These are phyloP conservation scores for Lutraria rhynchaena DNA, from an alignment of 1,140 invertebrate genomes.

Conservation along the genomic window DNA sequence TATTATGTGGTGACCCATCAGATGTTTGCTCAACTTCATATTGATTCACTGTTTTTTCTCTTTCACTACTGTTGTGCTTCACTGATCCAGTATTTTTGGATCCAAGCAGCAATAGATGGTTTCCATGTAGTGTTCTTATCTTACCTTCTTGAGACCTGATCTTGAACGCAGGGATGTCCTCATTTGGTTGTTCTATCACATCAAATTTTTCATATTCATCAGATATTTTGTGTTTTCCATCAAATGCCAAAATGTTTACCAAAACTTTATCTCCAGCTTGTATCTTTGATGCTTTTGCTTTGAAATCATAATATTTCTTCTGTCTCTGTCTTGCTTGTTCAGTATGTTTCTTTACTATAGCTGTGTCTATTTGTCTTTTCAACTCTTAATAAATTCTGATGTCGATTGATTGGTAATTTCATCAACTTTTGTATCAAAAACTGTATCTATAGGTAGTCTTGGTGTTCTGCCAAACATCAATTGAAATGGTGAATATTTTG, in stretches of 20 bases:
- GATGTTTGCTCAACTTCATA: not conserved
- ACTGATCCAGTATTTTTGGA: not conserved
- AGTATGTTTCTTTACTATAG: not conserved
- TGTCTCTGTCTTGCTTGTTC: not conserved
- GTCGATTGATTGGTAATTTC: conserved; percentile 3
- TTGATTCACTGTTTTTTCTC: not conserved
- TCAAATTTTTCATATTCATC: not conserved
- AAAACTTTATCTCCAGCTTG: not conserved
- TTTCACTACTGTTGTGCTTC: not conserved
- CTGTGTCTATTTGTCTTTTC: not conserved
- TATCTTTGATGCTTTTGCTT: conserved; percentile 11
- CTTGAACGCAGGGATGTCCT: not conserved
- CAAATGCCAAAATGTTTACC: not conserved
- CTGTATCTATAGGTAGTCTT: conserved; percentile 27
- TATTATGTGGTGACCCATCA: not conserved
- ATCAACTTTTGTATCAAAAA: conserved; percentile 13
- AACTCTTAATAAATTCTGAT: conserved; percentile 6
- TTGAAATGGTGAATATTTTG: conserved; percentile 15
- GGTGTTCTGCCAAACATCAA: conserved; percentile 31
- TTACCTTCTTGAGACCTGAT: not conserved
- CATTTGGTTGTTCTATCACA: not conserved
- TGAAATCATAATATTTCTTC: conserved; percentile 2
- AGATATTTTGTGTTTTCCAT: conserved; percentile 3
- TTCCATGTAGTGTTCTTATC: not conserved
- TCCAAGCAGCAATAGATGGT: not conserved